Conservation (phyloP, 2,797 vertebrate genomes). For the Rhinatrema bivittatum region DNA sequence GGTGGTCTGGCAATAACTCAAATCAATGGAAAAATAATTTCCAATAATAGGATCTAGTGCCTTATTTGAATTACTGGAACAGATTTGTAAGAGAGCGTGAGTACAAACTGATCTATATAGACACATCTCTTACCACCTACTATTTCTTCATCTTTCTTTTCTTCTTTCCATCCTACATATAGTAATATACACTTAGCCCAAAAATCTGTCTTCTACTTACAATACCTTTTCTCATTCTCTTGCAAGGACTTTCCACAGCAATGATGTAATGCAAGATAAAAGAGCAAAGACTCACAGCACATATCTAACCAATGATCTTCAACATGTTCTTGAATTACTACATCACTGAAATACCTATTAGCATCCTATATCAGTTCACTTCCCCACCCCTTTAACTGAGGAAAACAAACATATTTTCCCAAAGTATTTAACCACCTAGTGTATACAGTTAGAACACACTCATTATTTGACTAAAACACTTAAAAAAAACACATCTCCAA, state of each 20-base stretch:
- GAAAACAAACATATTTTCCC: too few relatives aligned
- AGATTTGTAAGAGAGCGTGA: too few relatives aligned
- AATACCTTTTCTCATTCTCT: slow-evolving; percentile 19
- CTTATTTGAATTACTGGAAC: too few relatives aligned
- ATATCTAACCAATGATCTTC: slow-evolving; percentile 9
- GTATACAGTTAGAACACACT: too few relatives aligned
- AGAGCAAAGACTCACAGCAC: slow-evolving; percentile 11
- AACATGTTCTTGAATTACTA: too few relatives aligned
- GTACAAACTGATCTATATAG: slow-evolving; percentile 10
- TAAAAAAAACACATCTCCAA: slow-evolving; percentile 42
- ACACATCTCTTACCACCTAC: neutral
- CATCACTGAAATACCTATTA: slow-evolving; percentile 9
- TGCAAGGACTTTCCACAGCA: slow-evolving; percentile 16
- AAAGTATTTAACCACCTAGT: too few relatives aligned
- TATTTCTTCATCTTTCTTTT: neutral
- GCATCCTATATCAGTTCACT: neutral
- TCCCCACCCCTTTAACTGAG: slow-evolving; percentile 5
- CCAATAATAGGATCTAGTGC: too few relatives aligned
- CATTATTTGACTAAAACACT: too few relatives aligned
- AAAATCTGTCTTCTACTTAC: slow-evolving; percentile 8
- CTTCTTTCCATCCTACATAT: slow-evolving; percentile 31
- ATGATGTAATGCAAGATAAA: slow-evolving; percentile 14
- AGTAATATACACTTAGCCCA: slow-evolving; percentile 36
- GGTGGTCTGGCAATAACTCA: too few relatives aligned
- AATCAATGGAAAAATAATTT: too few relatives aligned